Percentiles rank a stretch among this genome's conserved stretches.
phyloP scores from a whole-genome alignment of 2,888 invertebrate species.

The Gastracanthus pulcherrimus region DNA sequence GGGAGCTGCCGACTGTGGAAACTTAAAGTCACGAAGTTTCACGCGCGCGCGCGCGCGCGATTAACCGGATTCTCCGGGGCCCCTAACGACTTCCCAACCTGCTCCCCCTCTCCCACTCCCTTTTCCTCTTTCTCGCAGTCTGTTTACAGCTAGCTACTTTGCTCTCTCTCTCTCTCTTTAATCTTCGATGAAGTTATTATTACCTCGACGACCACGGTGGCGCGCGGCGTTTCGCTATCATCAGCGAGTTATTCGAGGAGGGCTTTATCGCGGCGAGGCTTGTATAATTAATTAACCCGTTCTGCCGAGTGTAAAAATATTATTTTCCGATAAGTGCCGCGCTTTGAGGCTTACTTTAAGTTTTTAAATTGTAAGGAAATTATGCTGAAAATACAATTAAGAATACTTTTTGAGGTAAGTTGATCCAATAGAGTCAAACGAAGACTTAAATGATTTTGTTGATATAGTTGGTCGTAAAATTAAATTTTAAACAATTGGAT shows the following conservation, averaged over 20 bases:
- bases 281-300: background rate
- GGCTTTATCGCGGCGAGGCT: background rate
- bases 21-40: slow-evolving; percentile 54
- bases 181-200: slow-evolving; percentile 36
- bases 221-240: too few relatives aligned
- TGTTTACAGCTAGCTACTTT: slow-evolving; percentile 49
- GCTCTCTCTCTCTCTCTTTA: slow-evolving; percentile 47
- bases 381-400: too few relatives aligned
- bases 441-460: too few relatives aligned
- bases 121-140: background rate
- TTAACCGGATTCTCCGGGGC: slow-evolving; percentile 48
- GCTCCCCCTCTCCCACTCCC: slow-evolving; percentile 14
- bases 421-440: too few relatives aligned
- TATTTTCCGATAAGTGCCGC: background rate
- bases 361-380: too few relatives aligned
- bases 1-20: slow-evolving; percentile 5
- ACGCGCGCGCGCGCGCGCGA: too few relatives aligned
- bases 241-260: background rate
- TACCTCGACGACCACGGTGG: background rate
- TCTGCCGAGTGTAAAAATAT: background rate
- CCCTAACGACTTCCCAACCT: slow-evolving; percentile 56
- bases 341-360: background rate
- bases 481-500: too few relatives aligned
- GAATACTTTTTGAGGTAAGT: too few relatives aligned
- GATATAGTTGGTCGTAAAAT: too few relatives aligned